phyloP scores from a whole-genome alignment of 64 coral and sea anemone species.

The Exaiptasia diaphana region DNA sequence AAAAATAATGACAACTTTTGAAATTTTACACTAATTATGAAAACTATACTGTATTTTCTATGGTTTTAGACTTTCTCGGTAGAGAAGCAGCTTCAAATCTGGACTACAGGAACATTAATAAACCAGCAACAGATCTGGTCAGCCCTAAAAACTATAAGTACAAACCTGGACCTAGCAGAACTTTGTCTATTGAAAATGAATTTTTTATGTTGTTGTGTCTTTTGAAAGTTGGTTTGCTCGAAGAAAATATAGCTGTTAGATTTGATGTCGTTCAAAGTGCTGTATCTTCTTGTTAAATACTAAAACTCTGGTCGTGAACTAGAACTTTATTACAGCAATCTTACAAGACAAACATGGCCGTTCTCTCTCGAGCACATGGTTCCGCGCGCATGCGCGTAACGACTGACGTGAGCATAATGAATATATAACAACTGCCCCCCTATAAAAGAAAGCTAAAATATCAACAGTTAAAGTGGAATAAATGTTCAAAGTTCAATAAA shows the following conservation, averaged over 20 bases:
- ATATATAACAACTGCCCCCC: no score
- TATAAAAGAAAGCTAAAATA: no score
- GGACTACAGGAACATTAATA: slow-evolving; percentile 61
- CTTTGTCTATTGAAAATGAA: slow-evolving; percentile 60
- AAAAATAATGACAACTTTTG: slow-evolving; percentile 60
- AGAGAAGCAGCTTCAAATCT: slow-evolving; percentile 64
- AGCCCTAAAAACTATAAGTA: slow-evolving; percentile 44
- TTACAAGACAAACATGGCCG: no score
- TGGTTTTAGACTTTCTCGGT: slow-evolving; percentile 42
- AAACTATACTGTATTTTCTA: slow-evolving; percentile 65
- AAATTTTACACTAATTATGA: slow-evolving; percentile 52
- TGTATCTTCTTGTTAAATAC: no score
- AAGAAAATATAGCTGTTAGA: slow-evolving; percentile 59
- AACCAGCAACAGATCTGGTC: background rate
- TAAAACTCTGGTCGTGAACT: no score
- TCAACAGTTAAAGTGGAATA: no score
- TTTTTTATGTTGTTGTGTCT: slow-evolving; percentile 67
- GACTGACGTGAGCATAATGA: no score
- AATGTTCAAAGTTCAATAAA: no score
- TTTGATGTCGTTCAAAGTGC: slow-evolving; percentile 59
- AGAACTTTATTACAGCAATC: no score
- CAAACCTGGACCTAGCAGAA: slow-evolving; percentile 74
- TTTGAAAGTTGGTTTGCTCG: slow-evolving; percentile 70
- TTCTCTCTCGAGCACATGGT: no score
- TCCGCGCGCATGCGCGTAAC: no score